Base-by-base conservation (phyloP, 1,140 invertebrate species). In the Tetramorium parvispinum region DNA sequence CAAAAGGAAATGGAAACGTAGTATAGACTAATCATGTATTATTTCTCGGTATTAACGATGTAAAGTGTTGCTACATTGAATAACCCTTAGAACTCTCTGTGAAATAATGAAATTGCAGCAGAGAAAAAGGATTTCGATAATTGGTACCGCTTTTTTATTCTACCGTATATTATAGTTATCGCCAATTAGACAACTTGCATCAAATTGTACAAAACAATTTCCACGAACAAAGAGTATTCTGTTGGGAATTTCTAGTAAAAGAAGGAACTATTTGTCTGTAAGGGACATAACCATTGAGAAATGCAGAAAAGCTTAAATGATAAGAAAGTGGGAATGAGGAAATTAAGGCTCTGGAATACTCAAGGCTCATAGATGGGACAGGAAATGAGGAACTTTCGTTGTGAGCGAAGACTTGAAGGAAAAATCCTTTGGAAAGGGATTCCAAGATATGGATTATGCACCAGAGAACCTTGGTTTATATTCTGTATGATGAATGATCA, bases 331-430 rank as follows among this genome's bases (percentile, higher is more conserved):
- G 13, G 40, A 16, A 83, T 83, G 40, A 83, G 68, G 68, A 83
- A 83, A 83, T 83, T 83, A 83, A 73, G 40, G 27, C 75, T 59
- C 66, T 83, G 53, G 8, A n/a, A 83, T 73, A 53, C 66, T 82
- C 46, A 59, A 61, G 68, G 53, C 27, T 83, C 68, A 83, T 75
- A 70, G 68, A 83, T 59, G 27, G 53, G 24, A 46, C 53, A 83
- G 79, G 79, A 83, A 83, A 83, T 83, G 79, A 83, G 24, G 53
- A 13, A n/a, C 8, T 70, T 24, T 82, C 21, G 3, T 40, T 71
- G 53, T 43, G 18, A 57, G 24, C 40, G 68, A 83, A 57, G 18
- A 37, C 27, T 73, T 43, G 53, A 73, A 73, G 51, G 66, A 73
- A 83, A 83, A 83, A 83, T 18, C 27, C 24, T 57, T 55, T 46